Evolutionary conservation across 2,113 vertebrate genomes (phyloP).

Genomic region (Sciurus niger): DNA sequence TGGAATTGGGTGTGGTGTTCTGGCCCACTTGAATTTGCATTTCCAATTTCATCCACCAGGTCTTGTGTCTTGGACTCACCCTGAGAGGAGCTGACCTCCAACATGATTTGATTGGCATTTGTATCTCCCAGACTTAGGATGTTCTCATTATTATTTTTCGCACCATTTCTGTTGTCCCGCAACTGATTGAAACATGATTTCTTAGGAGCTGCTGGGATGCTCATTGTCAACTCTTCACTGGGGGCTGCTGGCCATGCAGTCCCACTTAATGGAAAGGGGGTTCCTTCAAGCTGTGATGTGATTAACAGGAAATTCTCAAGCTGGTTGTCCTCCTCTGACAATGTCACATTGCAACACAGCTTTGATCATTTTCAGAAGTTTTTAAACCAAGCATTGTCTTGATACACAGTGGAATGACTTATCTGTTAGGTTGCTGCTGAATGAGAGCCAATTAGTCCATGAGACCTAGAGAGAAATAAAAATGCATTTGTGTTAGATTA

Average conservation of each 20-base stretch:
- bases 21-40: slow-evolving; percentile 70
- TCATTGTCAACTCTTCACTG: slow-evolving; percentile 87
- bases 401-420: background rate
- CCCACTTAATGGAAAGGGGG: background rate
- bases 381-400: slow-evolving; percentile 72
- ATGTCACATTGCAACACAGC: slow-evolving; percentile 71
- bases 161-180: slow-evolving; percentile 85
- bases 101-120: slow-evolving; percentile 90
- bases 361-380: slow-evolving; percentile 52
- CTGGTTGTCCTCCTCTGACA: slow-evolving; percentile 52
- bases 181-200: slow-evolving; percentile 87
- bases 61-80: slow-evolving; percentile 58
- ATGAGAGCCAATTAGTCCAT: slow-evolving; percentile 77
- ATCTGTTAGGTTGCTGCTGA: slow-evolving; percentile 78
- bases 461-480: slow-evolving; percentile 81
- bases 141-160: slow-evolving; percentile 89
- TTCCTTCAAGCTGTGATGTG: slow-evolving; percentile 43
- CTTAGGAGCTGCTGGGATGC: slow-evolving; percentile 84
- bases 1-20: slow-evolving; percentile 74
- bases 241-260: slow-evolving; percentile 67
- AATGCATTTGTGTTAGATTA: background rate
- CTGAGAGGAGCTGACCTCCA: slow-evolving; percentile 67
- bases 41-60: slow-evolving; percentile 80
- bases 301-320: slow-evolving; percentile 56
- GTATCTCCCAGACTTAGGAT: slow-evolving; percentile 85